phyloP scores from a whole-genome alignment of 1,140 invertebrate species.

The Argopecten irradians region DNA sequence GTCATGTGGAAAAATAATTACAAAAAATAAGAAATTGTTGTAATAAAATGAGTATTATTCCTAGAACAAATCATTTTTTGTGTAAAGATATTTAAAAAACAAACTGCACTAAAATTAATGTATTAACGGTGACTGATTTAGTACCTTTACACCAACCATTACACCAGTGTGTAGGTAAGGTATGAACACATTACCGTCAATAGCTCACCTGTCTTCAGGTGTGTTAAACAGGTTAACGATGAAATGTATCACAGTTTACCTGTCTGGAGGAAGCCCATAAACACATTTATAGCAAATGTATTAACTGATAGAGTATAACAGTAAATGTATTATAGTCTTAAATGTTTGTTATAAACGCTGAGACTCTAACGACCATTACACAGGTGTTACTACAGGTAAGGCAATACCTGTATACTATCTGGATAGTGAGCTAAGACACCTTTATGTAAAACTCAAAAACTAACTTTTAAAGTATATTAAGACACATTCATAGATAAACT shows the following conservation, averaged over 20 bases:
- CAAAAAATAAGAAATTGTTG: background rate
- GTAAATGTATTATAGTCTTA: background rate
- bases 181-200: constrained; percentile 10
- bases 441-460: too few species aligned
- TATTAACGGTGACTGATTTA: background rate
- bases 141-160: background rate
- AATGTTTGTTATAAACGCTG: background rate
- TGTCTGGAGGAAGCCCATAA: background rate
- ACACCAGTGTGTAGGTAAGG: background rate
- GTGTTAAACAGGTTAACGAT: constrained; percentile 21
- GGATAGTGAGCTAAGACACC: background rate
- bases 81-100: background rate
- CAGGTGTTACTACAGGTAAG: background rate
- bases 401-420: background rate
- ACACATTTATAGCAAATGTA: background rate
- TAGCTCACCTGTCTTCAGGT: constrained; percentile 4
- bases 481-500: too few species aligned
- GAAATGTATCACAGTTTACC: constrained; percentile 11
- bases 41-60: background rate
- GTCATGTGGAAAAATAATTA: background rate
- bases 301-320: background rate
- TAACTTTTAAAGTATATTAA: too few species aligned
- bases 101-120: background rate
- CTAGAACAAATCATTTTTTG: background rate
- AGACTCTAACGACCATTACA: background rate